These are phyloP conservation scores for Drosophila stalkeri DNA, from an alignment of 2,888 invertebrate species.

Conservation along the genomic window DNA sequence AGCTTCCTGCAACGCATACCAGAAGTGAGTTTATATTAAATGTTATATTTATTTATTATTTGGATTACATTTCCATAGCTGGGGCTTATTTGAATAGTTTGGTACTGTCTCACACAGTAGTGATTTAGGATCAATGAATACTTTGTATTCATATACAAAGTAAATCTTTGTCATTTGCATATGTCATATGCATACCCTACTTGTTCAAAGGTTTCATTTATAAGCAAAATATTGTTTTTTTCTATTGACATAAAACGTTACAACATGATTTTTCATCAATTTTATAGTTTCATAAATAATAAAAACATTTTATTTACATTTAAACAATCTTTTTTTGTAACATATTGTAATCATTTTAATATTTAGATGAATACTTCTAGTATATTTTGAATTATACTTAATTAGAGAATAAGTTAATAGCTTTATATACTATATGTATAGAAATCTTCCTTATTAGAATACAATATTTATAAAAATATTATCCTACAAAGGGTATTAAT, in stretches of 20 bases:
- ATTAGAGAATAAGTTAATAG: too few species aligned
- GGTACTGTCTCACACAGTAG: neutral
- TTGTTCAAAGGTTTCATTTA: neutral
- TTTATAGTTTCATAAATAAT: too few species aligned
- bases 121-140: neutral
- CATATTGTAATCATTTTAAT: too few species aligned
- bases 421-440: too few species aligned
- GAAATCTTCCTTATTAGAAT: too few species aligned
- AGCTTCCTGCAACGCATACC: slow-evolving; percentile 95
- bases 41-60: neutral
- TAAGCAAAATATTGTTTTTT: neutral
- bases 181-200: neutral
- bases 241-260: neutral
- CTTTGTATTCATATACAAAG: neutral
- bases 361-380: too few species aligned
- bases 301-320: too few species aligned
- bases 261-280: neutral
- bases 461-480: too few species aligned
- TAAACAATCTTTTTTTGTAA: too few species aligned
- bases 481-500: neutral
- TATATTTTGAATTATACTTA: too few species aligned
- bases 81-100: neutral
- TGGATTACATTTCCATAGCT: neutral
- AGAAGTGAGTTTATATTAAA: slow-evolving; percentile 87
- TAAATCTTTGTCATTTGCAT: slow-evolving; percentile 30